Evolutionary conservation across 2,113 vertebrate genomes (phyloP), one percentile per base, ranked within the genome.

Genomic region (Clarias batrachus): DNA sequence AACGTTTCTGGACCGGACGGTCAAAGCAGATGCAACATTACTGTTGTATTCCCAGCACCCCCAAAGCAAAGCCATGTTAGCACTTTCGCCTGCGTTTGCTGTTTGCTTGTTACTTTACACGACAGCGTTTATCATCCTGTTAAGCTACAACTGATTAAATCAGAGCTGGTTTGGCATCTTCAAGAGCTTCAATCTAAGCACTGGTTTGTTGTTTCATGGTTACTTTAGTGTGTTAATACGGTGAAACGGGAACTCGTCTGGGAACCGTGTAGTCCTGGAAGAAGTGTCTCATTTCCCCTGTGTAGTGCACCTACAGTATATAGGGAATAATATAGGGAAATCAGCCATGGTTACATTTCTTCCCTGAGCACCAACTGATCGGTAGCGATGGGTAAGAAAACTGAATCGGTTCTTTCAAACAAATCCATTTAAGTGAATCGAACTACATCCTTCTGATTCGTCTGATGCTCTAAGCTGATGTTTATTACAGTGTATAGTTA

Each of bases 301-400:
- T 17, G 52, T 77, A 56, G 52, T 77, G 74, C 48, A 56, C 74
- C 8, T 73, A 21, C 37, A 37, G 37, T 54, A 9, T 78, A 57
- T 21, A 23, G 57, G 60, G 37, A 82, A 14, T 52, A n/a, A n/a
- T n/a, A n/a, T n/a, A n/a, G n/a, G 60, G 16, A 41, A 48, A 66
- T 82, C 81, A 82, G 81, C 41, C 16, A 60, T 68, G n/a, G 37
- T 54, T 82, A 19, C 14, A 19, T 5, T 23, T 30, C 21, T 84
- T 54, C 27, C 85, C 77, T 86, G 88, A 90, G 81, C 62, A 60
- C 6, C n/a, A 54, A 27, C 63, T 66, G 87, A 74, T 59, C 48
- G 85, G 86, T 30, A 25, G 14, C n/a, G 52, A 83, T 68, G 62
- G 23, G 59, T 21, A 82, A 3, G 17, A 48, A 41, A 14, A 52